Evolutionary conservation across 2,888 invertebrate genomes (phyloP), one percentile per base, ranked within the genome.

Genomic region (Leistus spinibarbis): DNA sequence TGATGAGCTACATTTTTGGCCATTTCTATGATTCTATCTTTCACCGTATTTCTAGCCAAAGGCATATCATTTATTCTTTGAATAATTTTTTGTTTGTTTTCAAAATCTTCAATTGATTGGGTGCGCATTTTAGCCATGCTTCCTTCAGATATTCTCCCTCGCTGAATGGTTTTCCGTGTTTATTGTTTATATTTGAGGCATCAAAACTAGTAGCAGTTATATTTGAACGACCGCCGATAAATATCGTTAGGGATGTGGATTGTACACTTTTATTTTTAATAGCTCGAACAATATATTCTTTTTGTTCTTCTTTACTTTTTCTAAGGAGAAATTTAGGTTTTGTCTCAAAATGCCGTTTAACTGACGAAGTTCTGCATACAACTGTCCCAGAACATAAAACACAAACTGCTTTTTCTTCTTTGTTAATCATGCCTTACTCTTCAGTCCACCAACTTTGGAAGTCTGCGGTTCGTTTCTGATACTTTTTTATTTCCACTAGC

Each of bases 371-470:
- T 78, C 78, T 78, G 76, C 76, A 77, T 78, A 78, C 78, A 71
- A 78, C 79, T 77, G 78, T 76, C 75, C 75, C 75, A 76, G 79
- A 78, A 79, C 79, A 80, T 79, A 79, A 80, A 81, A 81, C 79
- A 78, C 79, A 79, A 78, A 81, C 78, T 68, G 79, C 79, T 79
- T 81, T 80, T 77, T 80, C 79, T 76, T 79, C 79, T 79, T 80
- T 80, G 79, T 75, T 80, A 80, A 79, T 80, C 80, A 80, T 78
- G 79, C 79, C 79, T 76, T 78, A 80, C 79, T 79, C 79, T 65
- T 80, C 79, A 76, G 79, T 80, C 79, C 80, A 79, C 78, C 80
- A 80, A 80, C 77, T 80, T 78, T 80, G 79, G 79, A 81, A 80
- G 79, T 80, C 79, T 79, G 78, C 79, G 66, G 16, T 79, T 77